Evolutionary conservation across 1,140 invertebrate genomes (phyloP), one percentile per base, ranked within the genome.

Genomic region (Drosophila albomicans): DNA sequence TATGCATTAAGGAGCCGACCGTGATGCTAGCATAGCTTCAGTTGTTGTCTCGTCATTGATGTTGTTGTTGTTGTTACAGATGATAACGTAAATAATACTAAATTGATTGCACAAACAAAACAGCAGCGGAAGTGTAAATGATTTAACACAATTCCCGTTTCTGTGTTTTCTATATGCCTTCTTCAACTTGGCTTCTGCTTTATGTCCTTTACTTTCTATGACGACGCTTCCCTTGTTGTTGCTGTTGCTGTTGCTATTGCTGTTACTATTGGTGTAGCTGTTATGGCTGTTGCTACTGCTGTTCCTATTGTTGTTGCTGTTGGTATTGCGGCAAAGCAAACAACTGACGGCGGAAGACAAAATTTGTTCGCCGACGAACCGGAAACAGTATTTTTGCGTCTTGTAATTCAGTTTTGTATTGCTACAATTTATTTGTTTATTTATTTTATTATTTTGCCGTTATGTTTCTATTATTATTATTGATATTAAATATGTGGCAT

Each of bases 91-190:
- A 89, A 89, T 89, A 89, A 89, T 89, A 81, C 79, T 72, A 89
- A 89, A 89, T 89, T 89, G 85, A 89, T 89, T 89, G 85, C 86
- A 89, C 85, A 89, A 89, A 89, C 81, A 85, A 89, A 85, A 79
- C 81, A 85, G 64, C 65, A 85, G 75, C 85, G 85, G 85, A 89
- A 89, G 85, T 89, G 85, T 89, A 79, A 89, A 89, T 89, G 85
- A 89, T 89, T 89, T 89, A 89, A 89, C 85, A 88, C 85, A 79
- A 81, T 79, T 87, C 70, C 76, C 48, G 49, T 78, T 78, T 68
- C 79, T 75, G 58, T 64, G 61, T 59, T 70, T 51, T 63, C 65
- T 68, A n/a, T 62, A 38, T 38, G 71, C 76, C 56, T 85, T 68
- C 56, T 85, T 68, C 54, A 67, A 54, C 75, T 76, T 80, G 80